These are phyloP conservation scores for Onthophagus taurus DNA, from an alignment of 1,140 invertebrate species.

Conservation along the genomic window DNA sequence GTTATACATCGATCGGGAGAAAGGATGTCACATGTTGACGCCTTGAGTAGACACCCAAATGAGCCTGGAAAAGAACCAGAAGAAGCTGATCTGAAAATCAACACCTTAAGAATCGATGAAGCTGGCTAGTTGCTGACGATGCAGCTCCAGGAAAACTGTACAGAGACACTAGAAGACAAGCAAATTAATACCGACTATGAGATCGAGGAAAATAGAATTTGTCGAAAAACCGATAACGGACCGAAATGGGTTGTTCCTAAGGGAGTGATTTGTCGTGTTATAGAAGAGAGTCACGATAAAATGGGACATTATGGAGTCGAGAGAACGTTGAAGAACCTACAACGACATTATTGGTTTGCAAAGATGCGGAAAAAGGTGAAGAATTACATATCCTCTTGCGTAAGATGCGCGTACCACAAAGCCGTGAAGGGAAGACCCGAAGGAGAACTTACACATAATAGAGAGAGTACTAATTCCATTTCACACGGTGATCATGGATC, in stretches of 20 bases:
- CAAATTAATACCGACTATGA: neutral
- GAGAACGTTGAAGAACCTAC: constrained; percentile 24
- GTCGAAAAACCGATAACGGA: neutral
- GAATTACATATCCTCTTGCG: constrained; percentile 23
- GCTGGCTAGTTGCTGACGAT: neutral
- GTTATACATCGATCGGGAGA: constrained; percentile 26
- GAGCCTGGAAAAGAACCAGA: neutral
- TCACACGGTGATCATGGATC: constrained; percentile 1
- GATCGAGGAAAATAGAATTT: neutral
- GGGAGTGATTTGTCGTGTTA: neutral
- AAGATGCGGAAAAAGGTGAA: constrained; percentile 23
- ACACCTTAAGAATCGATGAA: neutral
- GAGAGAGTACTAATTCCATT: constrained; percentile 3
- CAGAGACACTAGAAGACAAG: neutral
- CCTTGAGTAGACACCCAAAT: constrained; percentile 27
- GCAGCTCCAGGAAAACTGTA: neutral
- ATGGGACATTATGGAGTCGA: constrained; percentile 6
- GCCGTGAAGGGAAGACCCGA: constrained; percentile 16
- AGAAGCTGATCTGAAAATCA: constrained; percentile 1
- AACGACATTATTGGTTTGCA: constrained; percentile 27
- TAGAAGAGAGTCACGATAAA: neutral
- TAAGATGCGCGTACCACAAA: constrained; percentile 29
- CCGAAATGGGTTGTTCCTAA: constrained; percentile 5
- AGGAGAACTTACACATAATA: constrained; percentile 2
- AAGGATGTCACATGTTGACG: constrained; percentile 29